Conservation (phyloP, 2,888 invertebrate genomes). For the Homarus gammarus region DNA sequence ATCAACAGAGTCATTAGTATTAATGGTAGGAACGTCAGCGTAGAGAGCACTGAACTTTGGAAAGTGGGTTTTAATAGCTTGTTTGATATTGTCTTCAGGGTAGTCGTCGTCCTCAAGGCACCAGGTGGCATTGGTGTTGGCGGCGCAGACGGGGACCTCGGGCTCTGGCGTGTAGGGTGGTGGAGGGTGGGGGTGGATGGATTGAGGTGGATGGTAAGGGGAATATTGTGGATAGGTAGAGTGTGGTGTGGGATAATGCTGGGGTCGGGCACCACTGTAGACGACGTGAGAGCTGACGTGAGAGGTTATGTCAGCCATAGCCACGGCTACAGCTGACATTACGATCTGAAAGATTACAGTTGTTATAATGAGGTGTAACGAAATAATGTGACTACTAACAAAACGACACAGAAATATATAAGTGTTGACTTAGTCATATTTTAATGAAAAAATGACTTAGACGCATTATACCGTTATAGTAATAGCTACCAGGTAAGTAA, state of each 20-base stretch:
- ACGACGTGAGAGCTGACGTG: neutral
- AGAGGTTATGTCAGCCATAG: neutral
- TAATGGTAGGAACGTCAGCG: slow-evolving; percentile 71
- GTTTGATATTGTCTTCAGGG: slow-evolving; percentile 68
- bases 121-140: slow-evolving; percentile 68
- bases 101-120: slow-evolving; percentile 63
- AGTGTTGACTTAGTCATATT: too few species aligned
- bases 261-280: neutral
- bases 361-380: too few species aligned
- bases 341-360: neutral
- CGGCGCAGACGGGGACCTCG: slow-evolving; percentile 73
- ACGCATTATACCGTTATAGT: too few species aligned
- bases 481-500: too few species aligned
- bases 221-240: slow-evolving; percentile 2
- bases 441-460: too few species aligned
- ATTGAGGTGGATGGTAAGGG: neutral
- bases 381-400: too few species aligned
- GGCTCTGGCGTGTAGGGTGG: neutral
- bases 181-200: neutral
- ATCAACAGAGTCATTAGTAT: slow-evolving; percentile 60
- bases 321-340: neutral
- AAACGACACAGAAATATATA: too few species aligned
- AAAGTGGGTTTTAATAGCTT: slow-evolving; percentile 67
- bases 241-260: slow-evolving; percentile 3
- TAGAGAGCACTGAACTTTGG: slow-evolving; percentile 70